Percentiles rank a stretch among this genome's conserved stretches.
These are phyloP conservation scores for Habroteleia sp. DNA, from an alignment of 2,888 invertebrate genomes.

Conservation along the genomic window DNA sequence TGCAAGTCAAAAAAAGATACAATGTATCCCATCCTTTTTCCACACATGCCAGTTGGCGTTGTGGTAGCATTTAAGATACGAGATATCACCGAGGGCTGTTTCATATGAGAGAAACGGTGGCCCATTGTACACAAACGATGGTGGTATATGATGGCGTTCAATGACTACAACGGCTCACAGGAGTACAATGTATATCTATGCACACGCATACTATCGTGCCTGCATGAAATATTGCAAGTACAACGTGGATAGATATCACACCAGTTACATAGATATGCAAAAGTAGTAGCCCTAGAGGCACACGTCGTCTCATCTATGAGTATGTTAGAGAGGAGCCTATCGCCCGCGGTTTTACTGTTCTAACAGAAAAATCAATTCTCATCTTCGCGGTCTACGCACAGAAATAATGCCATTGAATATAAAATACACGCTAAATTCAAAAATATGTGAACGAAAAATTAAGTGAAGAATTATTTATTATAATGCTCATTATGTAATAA, in stretches of 20 bases:
- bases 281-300: conserved; percentile 56
- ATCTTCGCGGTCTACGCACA: conserved; percentile 50
- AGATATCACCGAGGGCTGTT: conserved; percentile 72
- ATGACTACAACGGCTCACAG: conserved; percentile 47
- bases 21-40: conserved; percentile 35
- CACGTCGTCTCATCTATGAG: conserved; percentile 36
- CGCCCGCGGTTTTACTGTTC: conserved; percentile 64
- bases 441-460: neutral
- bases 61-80: conserved; percentile 66
- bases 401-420: conserved; percentile 14
- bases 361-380: conserved; percentile 73
- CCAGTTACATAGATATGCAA: conserved; percentile 34
- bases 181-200: conserved; percentile 32
- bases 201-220: conserved; percentile 1
- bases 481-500: too few species aligned
- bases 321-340: conserved; percentile 55
- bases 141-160: conserved; percentile 58
- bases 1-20: conserved; percentile 9
- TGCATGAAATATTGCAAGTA: conserved; percentile 46
- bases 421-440: neutral
- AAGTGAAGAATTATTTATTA: neutral
- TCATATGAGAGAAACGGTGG: conserved; percentile 69
- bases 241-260: conserved; percentile 28
- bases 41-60: conserved; percentile 15
- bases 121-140: conserved; percentile 66